Percentiles rank a stretch among this genome's conserved stretches.
These are phyloP conservation scores for Salminus brasiliensis DNA, from an alignment of 2,113 vertebrate species.

Conservation along the genomic window DNA sequence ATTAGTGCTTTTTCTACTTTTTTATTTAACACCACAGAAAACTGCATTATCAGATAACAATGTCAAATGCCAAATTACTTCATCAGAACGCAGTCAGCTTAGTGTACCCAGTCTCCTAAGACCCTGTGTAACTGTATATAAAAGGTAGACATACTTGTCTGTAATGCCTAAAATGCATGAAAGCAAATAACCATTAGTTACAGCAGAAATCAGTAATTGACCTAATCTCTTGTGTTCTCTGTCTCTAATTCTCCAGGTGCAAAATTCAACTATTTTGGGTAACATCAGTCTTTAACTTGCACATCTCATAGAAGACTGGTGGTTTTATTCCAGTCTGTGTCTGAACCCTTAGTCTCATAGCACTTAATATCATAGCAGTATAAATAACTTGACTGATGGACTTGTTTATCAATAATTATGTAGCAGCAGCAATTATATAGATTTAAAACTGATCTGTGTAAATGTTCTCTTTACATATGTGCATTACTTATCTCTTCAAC, in stretches of 20 bases:
- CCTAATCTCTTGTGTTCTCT: background rate
- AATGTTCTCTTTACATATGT: background rate
- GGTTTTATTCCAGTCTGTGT: background rate
- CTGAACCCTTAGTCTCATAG: background rate
- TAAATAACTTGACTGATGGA: background rate
- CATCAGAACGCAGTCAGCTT: background rate
- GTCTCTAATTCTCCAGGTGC: background rate
- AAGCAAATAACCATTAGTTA: background rate
- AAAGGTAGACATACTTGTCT: background rate
- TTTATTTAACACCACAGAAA: no score
- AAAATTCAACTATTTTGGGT: background rate
- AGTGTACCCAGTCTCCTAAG: background rate
- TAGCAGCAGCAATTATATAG: conserved; percentile 24
- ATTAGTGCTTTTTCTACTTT: no score
- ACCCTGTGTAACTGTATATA: background rate
- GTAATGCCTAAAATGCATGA: background rate
- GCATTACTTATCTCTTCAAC: background rate
- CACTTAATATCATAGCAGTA: no score
- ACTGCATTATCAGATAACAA: background rate
- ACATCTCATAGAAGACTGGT: background rate
- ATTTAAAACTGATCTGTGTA: background rate
- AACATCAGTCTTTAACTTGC: background rate
- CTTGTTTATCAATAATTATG: background rate
- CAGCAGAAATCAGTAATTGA: background rate
- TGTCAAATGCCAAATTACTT: background rate